Percentiles rank a stretch among this genome's conserved stretches.
Evolutionary conservation across 2,113 vertebrate genomes (phyloP).

Genomic region (Hippopotamus amphibius): DNA sequence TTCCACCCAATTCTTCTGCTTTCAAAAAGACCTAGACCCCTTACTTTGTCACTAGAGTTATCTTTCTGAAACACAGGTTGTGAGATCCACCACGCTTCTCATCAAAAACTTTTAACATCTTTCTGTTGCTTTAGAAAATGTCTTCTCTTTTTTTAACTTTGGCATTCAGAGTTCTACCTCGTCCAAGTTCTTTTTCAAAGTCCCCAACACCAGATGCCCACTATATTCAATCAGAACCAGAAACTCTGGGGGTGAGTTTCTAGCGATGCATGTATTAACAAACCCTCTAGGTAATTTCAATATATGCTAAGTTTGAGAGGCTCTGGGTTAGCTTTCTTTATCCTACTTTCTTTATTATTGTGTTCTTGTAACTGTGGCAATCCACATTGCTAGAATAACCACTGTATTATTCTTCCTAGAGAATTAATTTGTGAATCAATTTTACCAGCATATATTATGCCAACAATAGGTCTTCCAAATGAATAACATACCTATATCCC

Average conservation of each 20-base stretch:
- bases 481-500: neutral
- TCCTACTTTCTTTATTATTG: neutral
- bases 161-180: neutral
- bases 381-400: neutral
- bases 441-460: neutral
- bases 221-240: neutral
- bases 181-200: neutral
- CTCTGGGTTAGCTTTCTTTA: neutral
- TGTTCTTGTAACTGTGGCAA: neutral
- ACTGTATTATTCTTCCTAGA: neutral
- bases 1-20: neutral
- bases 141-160: neutral
- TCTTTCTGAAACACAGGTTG: neutral
- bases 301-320: neutral
- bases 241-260: neutral
- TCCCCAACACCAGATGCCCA: accelerated
- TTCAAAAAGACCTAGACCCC: neutral
- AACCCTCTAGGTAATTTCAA: neutral
- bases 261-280: neutral
- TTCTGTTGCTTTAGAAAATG: neutral
- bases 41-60: neutral
- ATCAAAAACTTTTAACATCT: neutral
- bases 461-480: neutral
- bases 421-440: neutral
- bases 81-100: neutral